Evolutionary conservation across 1,140 invertebrate species (phyloP), one percentile per base, ranked within the genome.

Genomic region (Proales similis): DNA sequence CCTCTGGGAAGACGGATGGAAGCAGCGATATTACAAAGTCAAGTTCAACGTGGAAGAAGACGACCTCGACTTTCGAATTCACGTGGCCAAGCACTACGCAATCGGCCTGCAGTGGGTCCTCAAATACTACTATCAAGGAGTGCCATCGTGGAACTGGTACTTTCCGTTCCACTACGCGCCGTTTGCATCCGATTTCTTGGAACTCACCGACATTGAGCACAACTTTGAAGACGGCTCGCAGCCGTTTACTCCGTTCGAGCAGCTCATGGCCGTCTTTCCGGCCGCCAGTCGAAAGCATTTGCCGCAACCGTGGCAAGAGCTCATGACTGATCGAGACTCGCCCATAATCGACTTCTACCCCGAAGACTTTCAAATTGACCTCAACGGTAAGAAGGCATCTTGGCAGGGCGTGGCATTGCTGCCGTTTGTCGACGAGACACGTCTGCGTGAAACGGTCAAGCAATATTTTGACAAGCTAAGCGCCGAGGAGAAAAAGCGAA

Each of bases 131-230:
- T 97, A 97, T 79, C 93, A 84, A 82, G 95, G 95, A 39, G 98
- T 94, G 78, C 86, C 90, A 19, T 95, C 90, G 2, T 99, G 95
- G 95, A 90, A 94, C 75, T 99, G 95, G 95, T 98, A 95, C 78
- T 99, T 91, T 77, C 95, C 95, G 0, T 98, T 93, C 74, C 94
- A 99, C 77, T 99, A 98, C 81, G 94, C 95, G 2, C 94, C 94
- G n/a, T 99, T 99, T 79, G 94, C 95, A 3, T 96, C 92, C 2
- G 94, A 99, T 79, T 98, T 99, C 76, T 81, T 90, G 20, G 33
- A 49, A 32, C 87, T 98, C 33, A 82, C 81, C 47, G 84, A 86
- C 9, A 75, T 93, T 2, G 83, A 85, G 39, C 88, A 87, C 0
- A 80, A 85, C 69, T 98, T 98, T 78, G 86, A 90, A 69, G 86